phyloP scores from a whole-genome alignment of 2,113 vertebrate species.

The Sylvia atricapilla region DNA sequence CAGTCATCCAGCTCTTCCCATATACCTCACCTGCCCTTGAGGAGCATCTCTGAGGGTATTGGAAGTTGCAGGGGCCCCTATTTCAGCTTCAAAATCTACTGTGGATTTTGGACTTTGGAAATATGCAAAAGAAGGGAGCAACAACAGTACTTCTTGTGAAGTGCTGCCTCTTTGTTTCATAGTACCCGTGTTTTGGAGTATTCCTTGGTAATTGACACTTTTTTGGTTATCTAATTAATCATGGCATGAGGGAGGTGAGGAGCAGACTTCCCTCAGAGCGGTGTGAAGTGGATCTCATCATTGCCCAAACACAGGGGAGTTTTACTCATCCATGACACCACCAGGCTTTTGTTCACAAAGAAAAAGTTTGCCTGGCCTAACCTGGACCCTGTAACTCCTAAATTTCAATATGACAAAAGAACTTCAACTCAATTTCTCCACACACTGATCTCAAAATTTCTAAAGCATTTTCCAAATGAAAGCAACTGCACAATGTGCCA shows the following conservation, averaged over 20 bases:
- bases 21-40: not conserved
- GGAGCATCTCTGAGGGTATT: not conserved
- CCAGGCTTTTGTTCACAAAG: not conserved
- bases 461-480: constrained; percentile 19
- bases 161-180: not conserved
- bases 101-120: not conserved
- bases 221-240: not conserved
- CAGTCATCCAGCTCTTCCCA: not conserved
- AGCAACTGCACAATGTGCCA: not conserved
- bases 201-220: not conserved
- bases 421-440: not conserved
- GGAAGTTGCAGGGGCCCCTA: not conserved
- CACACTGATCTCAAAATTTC: not conserved
- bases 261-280: not conserved
- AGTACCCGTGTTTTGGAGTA: not conserved
- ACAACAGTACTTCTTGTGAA: not conserved
- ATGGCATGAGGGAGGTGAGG: rapidly evolving
- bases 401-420: not conserved
- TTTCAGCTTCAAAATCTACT: not conserved
- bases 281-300: not conserved
- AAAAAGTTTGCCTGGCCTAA: not conserved
- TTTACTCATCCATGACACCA: not conserved
- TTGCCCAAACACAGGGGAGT: not conserved
- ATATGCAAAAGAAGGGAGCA: rapidly evolving
- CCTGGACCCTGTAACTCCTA: not conserved